Evolutionary conservation across 2,797 vertebrate genomes (phyloP).

Genomic region (Lacerta bilineata): DNA sequence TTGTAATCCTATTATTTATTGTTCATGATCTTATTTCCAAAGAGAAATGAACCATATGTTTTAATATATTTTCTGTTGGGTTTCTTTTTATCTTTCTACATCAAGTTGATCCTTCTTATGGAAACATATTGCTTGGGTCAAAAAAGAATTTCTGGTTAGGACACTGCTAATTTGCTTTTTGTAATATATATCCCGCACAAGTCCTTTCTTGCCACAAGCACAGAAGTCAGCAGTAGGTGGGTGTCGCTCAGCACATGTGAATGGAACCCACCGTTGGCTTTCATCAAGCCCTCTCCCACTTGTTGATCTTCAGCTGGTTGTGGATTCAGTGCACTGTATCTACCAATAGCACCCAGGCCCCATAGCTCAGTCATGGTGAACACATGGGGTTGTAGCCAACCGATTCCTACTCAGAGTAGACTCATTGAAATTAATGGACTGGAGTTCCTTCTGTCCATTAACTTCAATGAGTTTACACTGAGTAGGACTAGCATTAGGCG

Average conservation of each 20-base stretch:
- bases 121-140: background rate
- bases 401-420: too few relatives aligned
- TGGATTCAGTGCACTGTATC: background rate
- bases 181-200: background rate
- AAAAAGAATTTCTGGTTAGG: background rate
- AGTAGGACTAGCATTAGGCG: too few relatives aligned
- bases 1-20: constrained; percentile 36
- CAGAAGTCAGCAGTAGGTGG: background rate
- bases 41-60: background rate
- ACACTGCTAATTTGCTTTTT: too few relatives aligned
- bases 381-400: too few relatives aligned
- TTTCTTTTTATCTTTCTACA: too few relatives aligned
- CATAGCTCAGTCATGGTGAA: background rate
- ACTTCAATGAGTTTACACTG: too few relatives aligned
- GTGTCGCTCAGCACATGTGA: background rate
- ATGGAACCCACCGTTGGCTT: background rate
- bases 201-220: background rate
- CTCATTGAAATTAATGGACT: too few relatives aligned
- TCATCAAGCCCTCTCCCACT: background rate
- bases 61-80: background rate
- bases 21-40: background rate
- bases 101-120: background rate
- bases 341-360: background rate
- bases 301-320: background rate
- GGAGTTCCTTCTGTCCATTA: too few relatives aligned